Conservation (phyloP, 37 sponge, comb jelly and placozoan genomes). For the Hormiphora californensis region DNA sequence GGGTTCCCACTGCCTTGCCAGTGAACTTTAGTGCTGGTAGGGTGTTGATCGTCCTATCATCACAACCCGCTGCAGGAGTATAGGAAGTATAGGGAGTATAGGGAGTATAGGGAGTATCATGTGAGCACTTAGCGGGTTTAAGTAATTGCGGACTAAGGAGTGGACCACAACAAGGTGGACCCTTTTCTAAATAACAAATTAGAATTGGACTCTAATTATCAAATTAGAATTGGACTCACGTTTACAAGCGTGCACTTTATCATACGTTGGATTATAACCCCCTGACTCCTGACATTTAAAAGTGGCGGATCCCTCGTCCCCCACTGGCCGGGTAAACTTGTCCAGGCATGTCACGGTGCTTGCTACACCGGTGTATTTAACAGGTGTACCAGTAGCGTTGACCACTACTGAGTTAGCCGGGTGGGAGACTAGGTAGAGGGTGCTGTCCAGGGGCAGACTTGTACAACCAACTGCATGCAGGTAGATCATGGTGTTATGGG, state of each 20-base stretch:
- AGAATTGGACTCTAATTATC: no score
- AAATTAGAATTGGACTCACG: not conserved
- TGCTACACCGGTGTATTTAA: no score
- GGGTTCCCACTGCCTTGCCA: not conserved
- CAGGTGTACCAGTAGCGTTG: no score
- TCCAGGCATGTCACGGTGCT: not conserved
- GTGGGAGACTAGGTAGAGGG: not conserved
- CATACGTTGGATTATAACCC: not conserved
- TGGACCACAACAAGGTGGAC: no score
- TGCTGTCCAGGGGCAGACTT: not conserved
- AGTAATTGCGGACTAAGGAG: no score
- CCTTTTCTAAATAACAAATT: no score
- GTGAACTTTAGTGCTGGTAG: not conserved
- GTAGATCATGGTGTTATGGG: no score
- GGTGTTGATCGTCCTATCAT: not conserved
- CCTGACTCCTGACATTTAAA: not conserved
- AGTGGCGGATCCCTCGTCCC: not conserved
- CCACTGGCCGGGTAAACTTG: not conserved
- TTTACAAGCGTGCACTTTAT: not conserved
- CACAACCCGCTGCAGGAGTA: not conserved
- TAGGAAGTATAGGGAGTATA: not conserved
- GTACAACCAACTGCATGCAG: conserved; percentile 19
- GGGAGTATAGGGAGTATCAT: not conserved
- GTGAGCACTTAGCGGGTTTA: no score
- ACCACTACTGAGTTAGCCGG: no score